A percentile compares a stretch with the other conserved stretches of the same genome.
phyloP scores from a whole-genome alignment of 2,113 vertebrate genomes.

The Eubucco bourcierii region DNA sequence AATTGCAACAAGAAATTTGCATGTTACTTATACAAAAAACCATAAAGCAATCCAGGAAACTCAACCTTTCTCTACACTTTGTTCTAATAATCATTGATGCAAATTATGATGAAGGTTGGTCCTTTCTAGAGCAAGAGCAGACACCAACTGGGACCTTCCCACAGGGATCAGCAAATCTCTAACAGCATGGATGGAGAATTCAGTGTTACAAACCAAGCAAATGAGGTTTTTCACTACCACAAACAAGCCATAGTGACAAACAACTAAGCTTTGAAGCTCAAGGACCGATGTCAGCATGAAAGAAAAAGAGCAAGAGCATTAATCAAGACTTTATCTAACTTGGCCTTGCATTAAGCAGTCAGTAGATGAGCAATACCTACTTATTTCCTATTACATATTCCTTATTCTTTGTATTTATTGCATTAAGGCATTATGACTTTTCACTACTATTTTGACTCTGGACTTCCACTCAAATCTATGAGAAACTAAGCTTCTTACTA shows the following conservation, averaged over 20 bases:
- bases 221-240: not conserved
- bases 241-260: not conserved
- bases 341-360: not conserved
- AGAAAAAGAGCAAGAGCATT: not conserved
- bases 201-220: not conserved
- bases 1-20: not conserved
- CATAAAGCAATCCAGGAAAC: not conserved
- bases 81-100: not conserved
- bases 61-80: not conserved
- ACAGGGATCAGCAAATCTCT: not conserved
- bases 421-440: not conserved
- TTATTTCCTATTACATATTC: not conserved
- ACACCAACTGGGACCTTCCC: not conserved
- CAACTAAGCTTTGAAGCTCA: not conserved
- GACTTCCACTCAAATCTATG: not conserved
- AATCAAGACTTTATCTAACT: not conserved
- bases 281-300: not conserved
- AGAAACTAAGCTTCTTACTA: not conserved
- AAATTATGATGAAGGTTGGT: not conserved
- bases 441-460: not conserved
- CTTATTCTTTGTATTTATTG: not conserved
- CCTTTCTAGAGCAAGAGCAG: not conserved
- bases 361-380: not conserved
- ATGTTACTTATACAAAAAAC: not conserved
- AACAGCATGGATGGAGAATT: rapidly evolving